A percentile compares a stretch with the other conserved stretches of the same genome.
Conservation (phyloP, 2,113 vertebrate species). For the Smithornis capensis region DNA sequence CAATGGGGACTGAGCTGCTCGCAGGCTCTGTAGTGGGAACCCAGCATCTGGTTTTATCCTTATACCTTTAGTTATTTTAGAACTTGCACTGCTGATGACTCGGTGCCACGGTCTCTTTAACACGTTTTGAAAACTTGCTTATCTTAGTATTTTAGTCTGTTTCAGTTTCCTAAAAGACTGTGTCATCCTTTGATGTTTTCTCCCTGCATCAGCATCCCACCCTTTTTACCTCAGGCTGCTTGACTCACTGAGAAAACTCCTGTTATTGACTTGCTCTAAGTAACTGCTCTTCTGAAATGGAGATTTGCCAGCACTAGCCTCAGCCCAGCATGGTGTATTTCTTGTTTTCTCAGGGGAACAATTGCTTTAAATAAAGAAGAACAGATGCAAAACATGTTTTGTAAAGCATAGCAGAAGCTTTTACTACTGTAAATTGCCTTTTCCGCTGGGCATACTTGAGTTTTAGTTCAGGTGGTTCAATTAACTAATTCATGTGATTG, state of each 20-base stretch:
- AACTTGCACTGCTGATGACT: background rate
- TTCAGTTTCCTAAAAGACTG: slow-evolving; percentile 13
- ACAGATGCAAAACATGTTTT: slow-evolving; percentile 42
- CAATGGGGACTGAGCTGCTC: background rate
- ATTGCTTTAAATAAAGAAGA: slow-evolving; percentile 52
- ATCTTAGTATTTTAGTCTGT: slow-evolving; percentile 27
- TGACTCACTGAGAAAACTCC: slow-evolving; percentile 47
- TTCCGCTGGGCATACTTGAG: slow-evolving; percentile 31
- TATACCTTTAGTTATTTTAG: background rate
- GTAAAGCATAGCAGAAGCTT: slow-evolving; percentile 31
- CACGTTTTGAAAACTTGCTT: background rate
- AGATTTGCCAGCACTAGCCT: slow-evolving; percentile 39
- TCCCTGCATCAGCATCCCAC: slow-evolving; percentile 41
- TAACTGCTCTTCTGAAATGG: slow-evolving; percentile 41
- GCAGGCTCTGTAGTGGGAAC: fast-evolving
- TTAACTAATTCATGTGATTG: slow-evolving; percentile 16
- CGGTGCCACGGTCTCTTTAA: background rate
- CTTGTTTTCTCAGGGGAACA: slow-evolving; percentile 22
- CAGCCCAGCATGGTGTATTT: background rate
- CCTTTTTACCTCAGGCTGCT: background rate
- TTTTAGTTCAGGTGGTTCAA: slow-evolving; percentile 42
- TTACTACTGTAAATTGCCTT: slow-evolving; percentile 20
- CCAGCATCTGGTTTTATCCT: background rate
- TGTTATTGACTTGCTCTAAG: slow-evolving; percentile 25
- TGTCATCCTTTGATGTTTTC: slow-evolving; percentile 52